phyloP scores from a whole-genome alignment of 1,140 invertebrate species.

The Pachypeltis micranthus region DNA sequence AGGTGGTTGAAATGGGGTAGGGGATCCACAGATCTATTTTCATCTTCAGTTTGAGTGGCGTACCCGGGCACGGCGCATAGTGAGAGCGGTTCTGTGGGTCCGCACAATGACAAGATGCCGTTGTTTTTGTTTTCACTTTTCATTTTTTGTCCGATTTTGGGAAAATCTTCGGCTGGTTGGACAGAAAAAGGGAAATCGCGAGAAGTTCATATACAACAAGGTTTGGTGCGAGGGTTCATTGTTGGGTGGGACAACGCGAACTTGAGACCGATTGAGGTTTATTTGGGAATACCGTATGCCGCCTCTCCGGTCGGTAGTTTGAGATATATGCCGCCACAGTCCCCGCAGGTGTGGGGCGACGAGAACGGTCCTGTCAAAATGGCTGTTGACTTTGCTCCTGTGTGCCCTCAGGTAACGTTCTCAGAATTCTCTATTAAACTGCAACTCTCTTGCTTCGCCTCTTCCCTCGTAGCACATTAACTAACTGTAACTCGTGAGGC shows the following conservation, averaged over 20 bases:
- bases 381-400: conserved; percentile 60
- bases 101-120: conserved; percentile 3
- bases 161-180: no score
- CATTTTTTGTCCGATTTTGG: no score
- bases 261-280: conserved; percentile 67
- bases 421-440: no score
- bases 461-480: no score
- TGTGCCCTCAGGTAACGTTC: conserved; percentile 55
- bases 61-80: neutral
- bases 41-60: conserved; percentile 5
- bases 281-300: conserved; percentile 72
- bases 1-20: neutral
- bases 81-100: neutral
- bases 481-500: no score
- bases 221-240: neutral
- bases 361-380: conserved; percentile 39
- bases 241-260: conserved; percentile 26
- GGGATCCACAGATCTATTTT: neutral
- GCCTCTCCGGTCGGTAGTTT: conserved; percentile 57
- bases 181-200: neutral
- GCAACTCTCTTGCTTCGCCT: no score
- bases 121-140: neutral
- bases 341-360: conserved; percentile 54
- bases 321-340: conserved; percentile 55
- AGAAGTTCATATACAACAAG: conserved; percentile 6